A percentile compares a stretch with the other conserved stretches of the same genome.
phyloP scores from a whole-genome alignment of 2,797 vertebrate species.

The Spatula versicolor region DNA sequence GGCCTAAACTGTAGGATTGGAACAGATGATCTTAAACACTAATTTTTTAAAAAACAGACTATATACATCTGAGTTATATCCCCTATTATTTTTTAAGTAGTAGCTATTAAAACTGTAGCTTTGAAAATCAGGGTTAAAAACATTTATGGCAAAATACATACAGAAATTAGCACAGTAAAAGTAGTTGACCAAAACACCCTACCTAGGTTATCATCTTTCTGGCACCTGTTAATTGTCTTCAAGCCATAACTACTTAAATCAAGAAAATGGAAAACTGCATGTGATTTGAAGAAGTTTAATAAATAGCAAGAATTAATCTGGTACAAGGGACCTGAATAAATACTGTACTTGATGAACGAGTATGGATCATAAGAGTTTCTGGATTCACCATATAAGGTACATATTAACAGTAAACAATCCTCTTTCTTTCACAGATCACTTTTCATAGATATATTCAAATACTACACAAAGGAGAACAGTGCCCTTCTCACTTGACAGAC shows the following conservation, averaged over 20 bases:
- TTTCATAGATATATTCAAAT: neutral
- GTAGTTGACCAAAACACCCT: slow-evolving; percentile 31
- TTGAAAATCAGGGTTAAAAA: slow-evolving; percentile 30
- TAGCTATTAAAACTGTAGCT: slow-evolving; percentile 1
- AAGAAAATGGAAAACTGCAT: neutral
- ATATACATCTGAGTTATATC: neutral
- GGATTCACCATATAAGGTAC: neutral
- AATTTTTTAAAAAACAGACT: neutral
- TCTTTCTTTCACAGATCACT: neutral
- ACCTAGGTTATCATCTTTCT: neutral
- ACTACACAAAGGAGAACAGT: neutral
- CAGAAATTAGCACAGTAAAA: slow-evolving; percentile 56
- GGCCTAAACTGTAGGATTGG: slow-evolving; percentile 27
- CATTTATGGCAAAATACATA: neutral
- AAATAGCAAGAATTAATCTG: neutral
- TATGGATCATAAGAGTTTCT: neutral
- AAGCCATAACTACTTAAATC: neutral
- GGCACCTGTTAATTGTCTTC: neutral
- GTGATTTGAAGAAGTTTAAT: slow-evolving; percentile 3
- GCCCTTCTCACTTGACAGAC: neutral
- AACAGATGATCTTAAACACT: slow-evolving; percentile 13
- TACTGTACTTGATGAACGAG: neutral
- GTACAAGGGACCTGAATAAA: neutral
- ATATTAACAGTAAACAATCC: neutral
- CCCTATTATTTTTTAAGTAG: neutral